phyloP scores from a whole-genome alignment of 2,797 vertebrate species.

The Sorex maritimensis region DNA sequence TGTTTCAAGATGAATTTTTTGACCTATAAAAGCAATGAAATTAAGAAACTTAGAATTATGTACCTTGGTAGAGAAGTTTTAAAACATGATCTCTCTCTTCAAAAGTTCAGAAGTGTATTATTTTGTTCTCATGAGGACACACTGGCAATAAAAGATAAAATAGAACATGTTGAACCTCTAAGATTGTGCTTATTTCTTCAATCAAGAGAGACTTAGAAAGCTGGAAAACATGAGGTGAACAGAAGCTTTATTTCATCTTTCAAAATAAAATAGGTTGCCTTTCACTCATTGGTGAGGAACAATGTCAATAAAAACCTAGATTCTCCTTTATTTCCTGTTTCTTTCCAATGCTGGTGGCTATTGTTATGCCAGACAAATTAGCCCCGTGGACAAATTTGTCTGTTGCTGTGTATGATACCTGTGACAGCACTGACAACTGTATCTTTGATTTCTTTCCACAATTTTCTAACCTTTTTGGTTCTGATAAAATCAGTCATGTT shows the following conservation, averaged over 20 bases:
- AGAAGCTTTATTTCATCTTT: background rate
- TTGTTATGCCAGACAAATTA: background rate
- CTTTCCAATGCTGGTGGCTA: background rate
- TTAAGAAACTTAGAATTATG: background rate
- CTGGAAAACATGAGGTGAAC: background rate
- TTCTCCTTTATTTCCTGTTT: background rate
- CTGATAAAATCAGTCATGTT: background rate
- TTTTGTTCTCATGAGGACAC: slow-evolving; percentile 40
- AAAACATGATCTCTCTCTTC: background rate
- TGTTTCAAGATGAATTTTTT: background rate
- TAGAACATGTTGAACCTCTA: background rate
- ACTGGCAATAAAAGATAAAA: background rate
- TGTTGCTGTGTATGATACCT: background rate
- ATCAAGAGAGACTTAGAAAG: background rate
- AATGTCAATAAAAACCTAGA: background rate
- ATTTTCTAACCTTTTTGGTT: background rate
- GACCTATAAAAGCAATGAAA: background rate
- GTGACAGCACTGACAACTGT: background rate
- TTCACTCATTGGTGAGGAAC: background rate
- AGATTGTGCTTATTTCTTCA: slow-evolving; percentile 2
- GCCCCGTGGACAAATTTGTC: background rate
- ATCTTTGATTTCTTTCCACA: background rate
- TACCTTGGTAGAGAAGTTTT: background rate
- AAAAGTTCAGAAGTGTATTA: background rate
- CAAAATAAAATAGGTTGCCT: slow-evolving; percentile 9